Evolutionary conservation across 2,888 invertebrate species (phyloP), one percentile per base, ranked within the genome.

Genomic region (Eupithecia centaureata): DNA sequence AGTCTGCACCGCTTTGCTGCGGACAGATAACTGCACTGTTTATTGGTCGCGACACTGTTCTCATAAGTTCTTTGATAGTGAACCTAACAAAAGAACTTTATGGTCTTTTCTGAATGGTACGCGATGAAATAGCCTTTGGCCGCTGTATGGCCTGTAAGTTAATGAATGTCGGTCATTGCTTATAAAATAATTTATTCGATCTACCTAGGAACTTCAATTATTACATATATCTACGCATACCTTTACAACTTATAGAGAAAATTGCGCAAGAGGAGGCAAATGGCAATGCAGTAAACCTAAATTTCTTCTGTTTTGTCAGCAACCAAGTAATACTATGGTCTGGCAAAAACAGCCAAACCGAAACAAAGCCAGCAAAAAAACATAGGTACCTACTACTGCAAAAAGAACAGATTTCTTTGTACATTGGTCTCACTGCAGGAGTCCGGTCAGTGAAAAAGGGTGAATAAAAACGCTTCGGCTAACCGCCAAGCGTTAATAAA

Each of bases 401-500:
- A 78, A 79, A 78, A 79, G 77, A 75, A 72, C 77, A 79, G 77
- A 79, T 83, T 86, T 85, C 83, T 84, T 86, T 86, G 82, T 85
- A 81, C 79, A 78, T 79, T 79, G 80, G 80, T 79, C 78, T 74
- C 80, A 72, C 82, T 82, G 84, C 85, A 85, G 80, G 81, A 85
- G 80, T 79, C 77, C 79, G 83, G 84, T 81, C 85, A 82, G 80
- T 78, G 80, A 86, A 89, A 89, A 90, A 85, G 78, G 81, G 76
- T 72, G 79, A 83, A 84, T 84, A 87, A 90, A 88, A 90, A 87
- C 83, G 74, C 79, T 86, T 84, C 88, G 87, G 88, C 87, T 86
- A 86, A 90, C 90, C 91, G 87, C 90, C 86, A 87, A 90, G 86
- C 88, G 89, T 88, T 90, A 90, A 91, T 91, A 91, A 91, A 91